These are phyloP conservation scores for Sinosuthora webbiana DNA, from an alignment of 2,113 vertebrate species.

Conservation along the genomic window DNA sequence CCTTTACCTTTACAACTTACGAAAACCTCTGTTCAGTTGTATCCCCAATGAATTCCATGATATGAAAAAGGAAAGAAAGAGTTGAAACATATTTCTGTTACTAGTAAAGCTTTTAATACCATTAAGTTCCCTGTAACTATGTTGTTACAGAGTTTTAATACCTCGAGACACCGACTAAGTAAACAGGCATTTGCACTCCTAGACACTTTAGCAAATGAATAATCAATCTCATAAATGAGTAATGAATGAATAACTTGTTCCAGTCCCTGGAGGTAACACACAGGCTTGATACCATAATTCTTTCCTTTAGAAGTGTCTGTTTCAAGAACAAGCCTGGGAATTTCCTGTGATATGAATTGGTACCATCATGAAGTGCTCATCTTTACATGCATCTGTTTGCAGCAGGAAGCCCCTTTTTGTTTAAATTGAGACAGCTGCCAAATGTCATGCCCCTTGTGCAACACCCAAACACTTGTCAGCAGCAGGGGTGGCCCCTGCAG, in stretches of 20 bases:
- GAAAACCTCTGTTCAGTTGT: background rate
- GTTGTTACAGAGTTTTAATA: background rate
- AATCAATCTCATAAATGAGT: conserved; percentile 2
- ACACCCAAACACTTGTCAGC: background rate
- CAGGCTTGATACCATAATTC: background rate
- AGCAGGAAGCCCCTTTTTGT: background rate
- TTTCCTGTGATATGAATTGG: background rate
- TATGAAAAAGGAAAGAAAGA: background rate
- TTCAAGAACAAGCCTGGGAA: background rate
- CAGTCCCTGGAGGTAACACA: background rate
- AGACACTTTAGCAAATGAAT: background rate
- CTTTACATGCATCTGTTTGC: background rate
- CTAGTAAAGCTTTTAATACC: background rate
- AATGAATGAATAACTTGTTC: conserved; percentile 19
- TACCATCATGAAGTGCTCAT: background rate
- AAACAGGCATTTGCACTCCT: conserved; percentile 15
- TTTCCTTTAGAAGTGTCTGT: background rate
- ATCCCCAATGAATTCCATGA: background rate
- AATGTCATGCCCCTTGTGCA: background rate
- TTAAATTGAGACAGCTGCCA: background rate
- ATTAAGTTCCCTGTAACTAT: background rate
- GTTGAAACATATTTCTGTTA: background rate
- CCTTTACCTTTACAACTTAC: background rate
- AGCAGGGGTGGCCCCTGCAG: background rate
- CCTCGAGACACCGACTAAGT: background rate